Evolutionary conservation across 2,113 vertebrate genomes (phyloP), one percentile per base, ranked within the genome.

Genomic region (Smithornis capensis): DNA sequence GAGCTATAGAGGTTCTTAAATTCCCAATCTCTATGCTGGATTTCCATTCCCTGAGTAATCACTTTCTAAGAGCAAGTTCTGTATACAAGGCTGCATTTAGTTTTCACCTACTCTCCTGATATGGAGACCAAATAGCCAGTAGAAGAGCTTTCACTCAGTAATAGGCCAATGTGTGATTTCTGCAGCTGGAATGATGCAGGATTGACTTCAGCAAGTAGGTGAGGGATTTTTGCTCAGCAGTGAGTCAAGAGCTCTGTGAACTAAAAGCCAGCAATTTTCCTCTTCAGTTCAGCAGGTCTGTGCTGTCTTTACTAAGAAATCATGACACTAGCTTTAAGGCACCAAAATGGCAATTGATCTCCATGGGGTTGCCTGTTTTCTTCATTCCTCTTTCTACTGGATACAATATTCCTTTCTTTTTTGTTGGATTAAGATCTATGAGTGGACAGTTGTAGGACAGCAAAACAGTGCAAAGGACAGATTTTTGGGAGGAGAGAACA

Each of bases 251-350:
- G 27, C 29, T 75, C 47, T 19, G 18, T 42, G 64, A 87, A 21
- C 33, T 91, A 68, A 82, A 73, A 91, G 35, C 35, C 73, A 67
- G 17, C 50, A 83, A 37, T 70, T 87, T 92, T 59, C 25, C 55
- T 74, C 45, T 77, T 89, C 47, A 44, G 18, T 84, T 56, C 50
- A 50, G 21, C n/a, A 76, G 59, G 19, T 62, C 47, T 90, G 23
- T 35, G 31, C 14, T 80, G 38, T 47, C 0, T 0, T 67, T 73
- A 50, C 23, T 0, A 7, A 83, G 23, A 67, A 88, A 65, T 64
- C 21, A 25, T 38, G 42, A 55, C n/a, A 55, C 63, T 55, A 81
- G 14, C 28, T 65, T 94, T 13, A 19, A 23, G 22, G 31, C 9
- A 4, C 16, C 23, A 50, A 57, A 87, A 85, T 53, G 45, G 19